phyloP scores from a whole-genome alignment of 1,140 invertebrate genomes.

The Pachyrhynchus sulphureomaculatus region DNA sequence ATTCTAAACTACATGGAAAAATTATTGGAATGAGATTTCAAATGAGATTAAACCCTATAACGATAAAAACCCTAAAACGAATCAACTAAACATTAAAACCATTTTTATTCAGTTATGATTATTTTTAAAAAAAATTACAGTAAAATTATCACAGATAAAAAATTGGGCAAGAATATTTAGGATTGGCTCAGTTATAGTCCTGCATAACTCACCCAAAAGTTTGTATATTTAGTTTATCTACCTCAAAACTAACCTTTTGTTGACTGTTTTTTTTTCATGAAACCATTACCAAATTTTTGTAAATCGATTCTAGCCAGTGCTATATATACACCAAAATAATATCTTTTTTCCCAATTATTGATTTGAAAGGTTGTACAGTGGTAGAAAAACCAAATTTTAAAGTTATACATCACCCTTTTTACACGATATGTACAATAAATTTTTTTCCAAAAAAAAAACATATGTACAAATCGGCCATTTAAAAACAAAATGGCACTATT shows the following conservation, averaged over 20 bases:
- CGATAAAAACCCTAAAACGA: constrained; percentile 22
- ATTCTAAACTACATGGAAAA: constrained; percentile 14
- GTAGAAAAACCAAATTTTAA: constrained; percentile 16
- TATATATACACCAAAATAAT: constrained; percentile 5
- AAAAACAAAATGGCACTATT: constrained; percentile 37
- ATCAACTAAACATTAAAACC: constrained; percentile 28
- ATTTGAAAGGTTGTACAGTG: background rate
- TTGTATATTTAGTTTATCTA: background rate
- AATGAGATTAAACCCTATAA: constrained; percentile 31
- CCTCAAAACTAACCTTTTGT: background rate
- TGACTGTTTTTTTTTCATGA: too few species aligned
- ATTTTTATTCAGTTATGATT: constrained; percentile 5
- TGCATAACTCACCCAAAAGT: constrained; percentile 36
- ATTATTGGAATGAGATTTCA: constrained; percentile 29
- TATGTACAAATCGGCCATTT: constrained; percentile 30
- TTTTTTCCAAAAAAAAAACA: constrained; percentile 21
- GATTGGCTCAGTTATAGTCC: constrained; percentile 34
- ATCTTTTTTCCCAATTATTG: constrained; percentile 4
- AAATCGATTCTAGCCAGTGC: background rate
- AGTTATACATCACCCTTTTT: constrained; percentile 15
- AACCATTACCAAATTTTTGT: background rate
- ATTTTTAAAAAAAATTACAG: constrained; percentile 11
- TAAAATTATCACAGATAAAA: constrained; percentile 43
- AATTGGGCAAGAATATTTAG: constrained; percentile 45
- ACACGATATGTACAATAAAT: constrained; percentile 30